Base-by-base conservation (phyloP, 2,113 vertebrate genomes). In the Aphyosemion australe region DNA sequence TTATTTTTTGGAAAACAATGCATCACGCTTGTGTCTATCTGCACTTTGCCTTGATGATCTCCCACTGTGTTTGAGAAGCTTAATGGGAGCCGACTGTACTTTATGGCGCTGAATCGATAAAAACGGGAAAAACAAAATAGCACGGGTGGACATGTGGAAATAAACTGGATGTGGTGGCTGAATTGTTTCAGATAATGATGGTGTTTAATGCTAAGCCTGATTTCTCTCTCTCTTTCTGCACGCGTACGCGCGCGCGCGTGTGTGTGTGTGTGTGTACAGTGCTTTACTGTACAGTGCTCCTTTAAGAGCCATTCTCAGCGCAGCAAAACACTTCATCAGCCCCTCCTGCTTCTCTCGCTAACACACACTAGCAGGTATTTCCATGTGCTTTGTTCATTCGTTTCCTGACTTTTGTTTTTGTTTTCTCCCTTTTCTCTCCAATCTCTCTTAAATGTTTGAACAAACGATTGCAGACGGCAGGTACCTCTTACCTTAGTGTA, bases 151-250 rank as follows among this genome's bases (percentile, higher is more conserved):
- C 19, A 48, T 1, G 19, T 49, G 47, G 39, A 58, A 57, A 68
- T 21, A 50, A 48, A 56, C 48, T 60, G 59, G 21, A 20, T 45
- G 31, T 51, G 26, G 16, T 57, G 64, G 52, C 34, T 64, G 70
- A 74, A 80, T 80, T 55, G 67, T 83, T 85, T 74, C 49, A 80
- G 69, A 73, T 65, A 88, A 89, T 84, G 74, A 77, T 56, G 39
- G 71, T 70, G 70, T 79, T 85, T 85, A 77, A 74, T 69, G 66
- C 82, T 74, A 71, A 79, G 75, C 63, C 68, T 61, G 76, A 74
- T 72, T 82, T 77, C 78, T 77, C 41, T 79, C 7, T 32, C 4
- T 32, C 4, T 32, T 3, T 32, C 4, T 32, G 32, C 7, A 7
- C 7, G 32, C 7, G 32, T 32, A 7, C 7, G 32, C 7, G 32